A percentile compares a stretch with the other conserved stretches of the same genome.
Evolutionary conservation across 2,113 vertebrate species (phyloP).

Genomic region (Thunnus maccoyii): DNA sequence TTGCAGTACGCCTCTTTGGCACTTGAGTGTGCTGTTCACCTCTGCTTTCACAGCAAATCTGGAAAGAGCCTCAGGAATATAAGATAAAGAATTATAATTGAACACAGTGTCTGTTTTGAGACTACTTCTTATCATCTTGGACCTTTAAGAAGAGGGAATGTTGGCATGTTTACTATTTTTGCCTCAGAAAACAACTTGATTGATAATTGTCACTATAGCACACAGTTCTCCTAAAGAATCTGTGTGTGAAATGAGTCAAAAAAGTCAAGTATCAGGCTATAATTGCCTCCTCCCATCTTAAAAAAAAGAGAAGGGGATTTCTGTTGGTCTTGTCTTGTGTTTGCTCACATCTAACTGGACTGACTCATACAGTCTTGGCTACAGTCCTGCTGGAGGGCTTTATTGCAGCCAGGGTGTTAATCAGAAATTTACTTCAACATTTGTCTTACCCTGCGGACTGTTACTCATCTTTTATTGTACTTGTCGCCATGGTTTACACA

Average conservation of each 20-base stretch:
- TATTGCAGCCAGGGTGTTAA: slow-evolving; percentile 26
- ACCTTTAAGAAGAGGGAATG: background rate
- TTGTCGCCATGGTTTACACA: slow-evolving; percentile 16
- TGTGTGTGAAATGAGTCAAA: background rate
- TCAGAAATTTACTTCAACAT: slow-evolving; percentile 30
- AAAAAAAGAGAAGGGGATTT: background rate
- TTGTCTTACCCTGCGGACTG: background rate
- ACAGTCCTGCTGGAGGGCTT: background rate
- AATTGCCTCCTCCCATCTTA: background rate
- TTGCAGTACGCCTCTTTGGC: slow-evolving; percentile 35
- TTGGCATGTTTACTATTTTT: background rate
- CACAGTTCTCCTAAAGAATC: background rate
- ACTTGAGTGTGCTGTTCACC: slow-evolving; percentile 63
- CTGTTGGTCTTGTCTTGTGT: background rate
- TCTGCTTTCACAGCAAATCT: slow-evolving; percentile 4
- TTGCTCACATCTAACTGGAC: background rate
- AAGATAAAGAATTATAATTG: background rate
- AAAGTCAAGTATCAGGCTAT: background rate
- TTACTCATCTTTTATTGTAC: slow-evolving; percentile 29
- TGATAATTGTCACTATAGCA: background rate
- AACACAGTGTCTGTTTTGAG: background rate
- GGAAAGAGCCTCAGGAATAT: background rate
- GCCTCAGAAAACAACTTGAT: background rate
- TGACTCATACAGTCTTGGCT: slow-evolving; percentile 21
- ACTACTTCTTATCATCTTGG: background rate